Conservation (phyloP, 2,888 invertebrate genomes). For the Thalpophila matura region DNA sequence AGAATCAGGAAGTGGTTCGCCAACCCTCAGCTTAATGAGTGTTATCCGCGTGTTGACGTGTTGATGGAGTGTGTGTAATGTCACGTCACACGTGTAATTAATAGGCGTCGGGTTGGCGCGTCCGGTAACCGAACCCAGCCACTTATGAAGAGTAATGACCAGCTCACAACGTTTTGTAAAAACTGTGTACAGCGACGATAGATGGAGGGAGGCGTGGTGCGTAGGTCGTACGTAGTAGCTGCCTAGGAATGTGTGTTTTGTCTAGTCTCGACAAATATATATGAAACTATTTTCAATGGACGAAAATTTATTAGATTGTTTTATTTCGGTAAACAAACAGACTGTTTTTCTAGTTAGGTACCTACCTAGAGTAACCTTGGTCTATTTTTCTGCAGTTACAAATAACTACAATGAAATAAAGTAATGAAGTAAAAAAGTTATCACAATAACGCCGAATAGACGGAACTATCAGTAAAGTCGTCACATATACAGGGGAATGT, state of each 20-base stretch:
- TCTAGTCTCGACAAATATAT: too few relatives aligned
- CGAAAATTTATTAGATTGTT: too few relatives aligned
- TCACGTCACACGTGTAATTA: conserved; percentile 31
- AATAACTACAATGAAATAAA: too few relatives aligned
- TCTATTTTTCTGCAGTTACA: too few relatives aligned
- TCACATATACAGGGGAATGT: conserved; percentile 7
- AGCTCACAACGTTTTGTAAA: conserved; percentile 13
- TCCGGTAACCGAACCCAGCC: conserved; percentile 47
- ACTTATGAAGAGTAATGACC: conserved; percentile 58
- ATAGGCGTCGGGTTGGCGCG: conserved; percentile 42
- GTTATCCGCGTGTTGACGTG: conserved; percentile 25
- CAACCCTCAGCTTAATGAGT: background rate
- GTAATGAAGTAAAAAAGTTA: conserved; percentile 1
- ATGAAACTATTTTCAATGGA: too few relatives aligned
- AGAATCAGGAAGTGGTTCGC: background rate
- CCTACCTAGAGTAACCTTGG: too few relatives aligned
- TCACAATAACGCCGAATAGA: conserved; percentile 6
- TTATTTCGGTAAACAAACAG: too few relatives aligned
- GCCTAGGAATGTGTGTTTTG: too few relatives aligned
- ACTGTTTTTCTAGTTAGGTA: too few relatives aligned
- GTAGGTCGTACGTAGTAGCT: too few relatives aligned
- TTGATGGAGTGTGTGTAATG: conserved; percentile 36
- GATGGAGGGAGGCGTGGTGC: background rate
- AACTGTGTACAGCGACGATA: background rate
- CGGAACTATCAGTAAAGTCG: conserved; percentile 21